Base-by-base conservation (phyloP, 1,140 invertebrate species). In the Papilio xuthus region DNA sequence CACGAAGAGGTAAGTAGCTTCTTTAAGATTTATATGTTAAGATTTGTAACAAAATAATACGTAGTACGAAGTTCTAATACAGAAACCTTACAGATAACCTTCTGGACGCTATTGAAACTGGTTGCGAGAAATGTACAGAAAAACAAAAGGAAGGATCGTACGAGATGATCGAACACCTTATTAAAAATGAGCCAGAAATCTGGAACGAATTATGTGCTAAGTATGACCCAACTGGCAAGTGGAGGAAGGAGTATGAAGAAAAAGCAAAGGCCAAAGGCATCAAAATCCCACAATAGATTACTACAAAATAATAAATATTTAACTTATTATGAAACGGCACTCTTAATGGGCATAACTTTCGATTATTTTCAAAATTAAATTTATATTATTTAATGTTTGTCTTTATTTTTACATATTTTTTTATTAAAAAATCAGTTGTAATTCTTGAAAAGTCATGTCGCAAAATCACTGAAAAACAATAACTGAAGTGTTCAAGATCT, bases 111-210 rank as follows among this genome's bases (percentile, higher is more conserved):
- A 79, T 96, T 9, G 90, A 95, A 79, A 96, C 95, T 1, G 95
- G 94, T 4, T 97, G 96, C 82, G 82, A 78, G 12, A 96, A 96
- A 86, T 96, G 96, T 79, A 95, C 94, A 28, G 93, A 95, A 4
- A 93, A 90, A 28, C 96, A 97, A 82, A 94, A 91, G 67, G 82
- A 93, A 0, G 94, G 94, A 13, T 88, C 94, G 0, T 90, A 94
- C 15, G 95, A 94, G 80, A 93, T 96, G 1, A 94, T 91, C 7
- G 84, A 89, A 18, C 90, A 86, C 42, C 81, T 96, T 44, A 94
- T 95, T 44, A 90, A 95, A 18, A 94, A 96, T 6, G 95, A 96
- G 78, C 90, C 89, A 1, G 94, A 94, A 0, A 85, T 94, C 75
- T 97, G 96, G 95, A 88, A 94, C 4, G 81, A 94, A 7, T 82